phyloP scores from a whole-genome alignment of 2,888 invertebrate genomes.

The Drosophila borborema region DNA sequence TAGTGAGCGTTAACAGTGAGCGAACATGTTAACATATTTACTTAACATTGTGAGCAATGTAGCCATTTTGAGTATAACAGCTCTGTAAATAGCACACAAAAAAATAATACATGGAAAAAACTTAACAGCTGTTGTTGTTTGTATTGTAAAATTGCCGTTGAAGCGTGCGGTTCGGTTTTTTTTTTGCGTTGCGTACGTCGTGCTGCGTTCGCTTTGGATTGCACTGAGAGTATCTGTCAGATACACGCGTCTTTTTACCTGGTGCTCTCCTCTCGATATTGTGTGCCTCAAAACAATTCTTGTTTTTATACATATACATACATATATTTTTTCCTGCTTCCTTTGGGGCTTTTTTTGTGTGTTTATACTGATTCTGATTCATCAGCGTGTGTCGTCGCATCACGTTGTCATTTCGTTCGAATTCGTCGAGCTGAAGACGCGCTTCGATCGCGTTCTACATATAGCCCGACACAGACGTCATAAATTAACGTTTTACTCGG shows the following conservation, averaged over 20 bases:
- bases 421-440: slow-evolving; percentile 44
- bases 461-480: slow-evolving; percentile 29
- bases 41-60: slow-evolving; percentile 6
- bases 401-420: slow-evolving; percentile 18
- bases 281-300: slow-evolving; percentile 45
- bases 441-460: slow-evolving; percentile 61
- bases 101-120: slow-evolving; percentile 17
- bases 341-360: slow-evolving; percentile 13
- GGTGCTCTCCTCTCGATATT: slow-evolving; percentile 15
- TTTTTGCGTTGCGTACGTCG: slow-evolving; percentile 43
- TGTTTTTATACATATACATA: slow-evolving; percentile 18
- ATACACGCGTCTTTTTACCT: slow-evolving; percentile 54
- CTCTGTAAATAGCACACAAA: slow-evolving; percentile 6
- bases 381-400: slow-evolving; percentile 25
- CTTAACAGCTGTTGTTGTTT: slow-evolving; percentile 64
- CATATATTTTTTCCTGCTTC: slow-evolving; percentile 17
- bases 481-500: slow-evolving; percentile 37
- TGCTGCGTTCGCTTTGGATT: slow-evolving; percentile 50
- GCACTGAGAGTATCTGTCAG: slow-evolving; percentile 62
- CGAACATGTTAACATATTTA: slow-evolving; percentile 5
- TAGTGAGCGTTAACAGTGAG: slow-evolving; percentile 29
- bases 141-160: slow-evolving; percentile 61
- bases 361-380: slow-evolving; percentile 54
- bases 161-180: slow-evolving; percentile 52
- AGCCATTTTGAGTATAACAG: slow-evolving; percentile 34